Evolutionary conservation across 2,113 vertebrate species (phyloP), one percentile per base, ranked within the genome.

Genomic region (Chaetura pelagica): DNA sequence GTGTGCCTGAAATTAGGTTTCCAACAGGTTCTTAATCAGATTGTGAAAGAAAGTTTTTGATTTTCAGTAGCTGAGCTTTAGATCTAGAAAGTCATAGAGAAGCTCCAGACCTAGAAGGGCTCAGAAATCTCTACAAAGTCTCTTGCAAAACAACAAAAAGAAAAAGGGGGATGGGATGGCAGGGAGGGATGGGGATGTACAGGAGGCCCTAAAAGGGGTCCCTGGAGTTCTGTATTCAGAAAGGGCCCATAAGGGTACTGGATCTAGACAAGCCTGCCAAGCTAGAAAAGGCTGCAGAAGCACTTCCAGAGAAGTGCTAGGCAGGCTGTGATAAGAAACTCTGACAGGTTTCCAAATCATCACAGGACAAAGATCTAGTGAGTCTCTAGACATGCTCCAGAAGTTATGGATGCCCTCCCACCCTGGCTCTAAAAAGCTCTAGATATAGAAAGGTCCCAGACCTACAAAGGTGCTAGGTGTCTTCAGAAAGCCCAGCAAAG

Each of bases 151-250:
- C 18, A 49, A 52, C 30, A 30, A 26, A 24, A 20, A 10, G 4
- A 30, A 26, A 24, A 20, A 10, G 4, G 49, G 23, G 23, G 14
- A 3, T 23, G 49, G 12, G 22, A 24, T 7, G 6, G 12, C 15
- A 8, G 14, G 24, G 12, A 10, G 15, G 44, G 22, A 48, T 1
- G 4, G 3, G 22, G 20, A 63, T 1, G 1, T 46, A 48, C 61
- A 84, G 54, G 27, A 71, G 16, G 23, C 4, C 40, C 67, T 38
- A 30, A 30, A 57, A 38, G 40, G 32, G 11, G 35, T 35, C 32
- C 32, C 54, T 57, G 40, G 11, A 73, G 73, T 34, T 72, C 18
- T 58, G 2, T 61, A 49, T 79, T 35, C 46, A 55, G 59, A 62
- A 62, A 55, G 30, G 19, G 14, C 23, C 73, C 30, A 5, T 32